Conservation (phyloP, 2,888 invertebrate species). For the Julus scandinavius region DNA sequence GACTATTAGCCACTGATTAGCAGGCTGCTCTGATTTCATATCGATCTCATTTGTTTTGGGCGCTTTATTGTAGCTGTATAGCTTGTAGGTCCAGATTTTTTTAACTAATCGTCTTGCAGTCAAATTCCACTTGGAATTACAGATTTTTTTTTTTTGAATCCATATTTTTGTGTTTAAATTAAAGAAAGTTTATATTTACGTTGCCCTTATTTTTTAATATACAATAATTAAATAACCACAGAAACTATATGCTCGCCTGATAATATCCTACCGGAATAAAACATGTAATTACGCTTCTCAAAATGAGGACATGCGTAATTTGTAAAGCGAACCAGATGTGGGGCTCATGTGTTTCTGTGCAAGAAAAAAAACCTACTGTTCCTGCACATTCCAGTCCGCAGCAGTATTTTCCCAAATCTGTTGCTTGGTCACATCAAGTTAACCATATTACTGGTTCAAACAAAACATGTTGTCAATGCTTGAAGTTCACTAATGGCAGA, state of each 20-base stretch:
- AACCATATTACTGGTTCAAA: background rate
- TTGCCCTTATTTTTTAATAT: constrained; percentile 34
- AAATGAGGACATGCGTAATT: background rate
- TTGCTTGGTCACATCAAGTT: background rate
- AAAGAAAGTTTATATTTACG: constrained; percentile 42
- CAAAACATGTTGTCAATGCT: too few species aligned
- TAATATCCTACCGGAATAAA: background rate
- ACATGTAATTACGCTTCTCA: background rate
- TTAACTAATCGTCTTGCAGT: constrained; percentile 2
- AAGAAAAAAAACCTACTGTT: background rate
- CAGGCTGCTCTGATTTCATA: constrained; percentile 42
- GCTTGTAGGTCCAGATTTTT: constrained; percentile 2
- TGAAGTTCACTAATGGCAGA: background rate
- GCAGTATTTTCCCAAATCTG: background rate
- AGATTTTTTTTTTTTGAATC: constrained; percentile 7
- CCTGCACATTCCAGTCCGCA: background rate
- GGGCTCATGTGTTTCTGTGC: background rate
- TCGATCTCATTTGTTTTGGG: constrained; percentile 42
- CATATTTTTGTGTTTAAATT: constrained; percentile 40
- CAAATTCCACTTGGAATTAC: constrained; percentile 25
- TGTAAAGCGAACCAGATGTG: background rate
- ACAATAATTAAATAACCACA: background rate
- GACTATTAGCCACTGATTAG: constrained; percentile 11
- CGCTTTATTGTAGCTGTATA: constrained; percentile 34
- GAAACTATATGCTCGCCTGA: background rate